phyloP scores from a whole-genome alignment of 2,797 vertebrate species.

The Mycteria americana region DNA sequence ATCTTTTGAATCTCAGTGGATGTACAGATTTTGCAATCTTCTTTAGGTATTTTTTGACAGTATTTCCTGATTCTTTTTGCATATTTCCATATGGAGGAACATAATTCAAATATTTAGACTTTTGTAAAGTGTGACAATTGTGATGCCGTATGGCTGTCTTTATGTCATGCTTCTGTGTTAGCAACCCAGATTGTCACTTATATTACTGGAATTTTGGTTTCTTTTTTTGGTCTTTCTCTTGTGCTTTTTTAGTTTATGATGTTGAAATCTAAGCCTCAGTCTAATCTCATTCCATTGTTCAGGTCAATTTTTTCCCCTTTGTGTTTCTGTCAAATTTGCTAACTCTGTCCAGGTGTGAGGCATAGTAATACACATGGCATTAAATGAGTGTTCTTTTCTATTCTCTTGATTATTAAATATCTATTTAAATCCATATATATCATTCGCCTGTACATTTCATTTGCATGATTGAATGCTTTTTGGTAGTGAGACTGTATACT shows the following conservation, averaged over 20 bases:
- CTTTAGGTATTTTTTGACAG: not conserved
- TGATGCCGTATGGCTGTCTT: not conserved
- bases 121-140: not conserved
- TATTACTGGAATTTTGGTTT: not conserved
- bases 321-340: not conserved
- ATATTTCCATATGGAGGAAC: not conserved
- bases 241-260: not conserved
- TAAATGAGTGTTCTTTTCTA: slow-evolving; percentile 1
- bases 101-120: not conserved
- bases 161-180: not conserved
- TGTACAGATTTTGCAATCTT: not conserved
- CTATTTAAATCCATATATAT: slow-evolving; percentile 40
- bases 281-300: slow-evolving; percentile 6
- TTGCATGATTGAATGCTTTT: slow-evolving; percentile 22
- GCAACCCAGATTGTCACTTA: not conserved
- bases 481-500: not conserved
- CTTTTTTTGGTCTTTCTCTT: not conserved
- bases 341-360: not conserved
- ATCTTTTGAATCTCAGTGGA: not conserved
- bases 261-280: not conserved
- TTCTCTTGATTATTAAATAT: slow-evolving; percentile 6
- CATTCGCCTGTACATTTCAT: not conserved
- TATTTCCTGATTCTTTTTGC: not conserved
- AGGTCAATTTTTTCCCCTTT: not conserved
- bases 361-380: not conserved